Conservation (phyloP, 2,888 invertebrate species). For the Prosopocoilus inquinatus region DNA sequence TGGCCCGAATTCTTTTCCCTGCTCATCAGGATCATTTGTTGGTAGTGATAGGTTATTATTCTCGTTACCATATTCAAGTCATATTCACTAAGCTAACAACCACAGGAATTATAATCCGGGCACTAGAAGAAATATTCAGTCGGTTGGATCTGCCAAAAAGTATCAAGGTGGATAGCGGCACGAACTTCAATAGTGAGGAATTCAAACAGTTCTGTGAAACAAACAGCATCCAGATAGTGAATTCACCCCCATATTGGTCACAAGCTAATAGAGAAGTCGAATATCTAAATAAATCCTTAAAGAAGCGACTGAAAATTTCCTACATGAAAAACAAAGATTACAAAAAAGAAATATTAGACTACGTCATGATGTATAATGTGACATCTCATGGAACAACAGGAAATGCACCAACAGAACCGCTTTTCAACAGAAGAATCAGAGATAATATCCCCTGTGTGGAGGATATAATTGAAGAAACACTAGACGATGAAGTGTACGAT, state of each 20-base stretch:
- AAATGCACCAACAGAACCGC: too few species aligned
- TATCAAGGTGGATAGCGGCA: slow-evolving; percentile 23
- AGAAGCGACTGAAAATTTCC: slow-evolving; percentile 4
- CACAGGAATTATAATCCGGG: slow-evolving; percentile 12
- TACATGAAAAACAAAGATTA: slow-evolving; percentile 11
- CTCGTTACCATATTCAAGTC: slow-evolving; percentile 19
- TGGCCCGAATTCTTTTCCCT: too few species aligned
- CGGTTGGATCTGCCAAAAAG: slow-evolving; percentile 21
- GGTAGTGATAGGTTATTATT: slow-evolving; percentile 22
- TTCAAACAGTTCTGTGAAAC: slow-evolving; percentile 21
- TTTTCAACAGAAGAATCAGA: slow-evolving; percentile 25
- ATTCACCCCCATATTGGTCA: slow-evolving; percentile 25
- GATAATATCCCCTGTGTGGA: slow-evolving; percentile 25
- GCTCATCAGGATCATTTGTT: slow-evolving; percentile 21
- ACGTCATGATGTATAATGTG: slow-evolving; percentile 22
- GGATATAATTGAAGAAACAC: slow-evolving; percentile 3
- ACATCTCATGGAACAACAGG: slow-evolving; percentile 32
- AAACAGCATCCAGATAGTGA: slow-evolving; percentile 20
- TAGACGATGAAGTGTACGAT: slow-evolving; percentile 7
- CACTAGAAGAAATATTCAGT: slow-evolving; percentile 19
- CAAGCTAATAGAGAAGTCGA: slow-evolving; percentile 28
- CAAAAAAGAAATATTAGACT: slow-evolving; percentile 20
- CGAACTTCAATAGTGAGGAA: slow-evolving; percentile 22
- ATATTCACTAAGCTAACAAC: slow-evolving; percentile 16
- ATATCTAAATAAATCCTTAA: slow-evolving; percentile 26